phyloP scores from a whole-genome alignment of 2,113 vertebrate genomes.

The Microcebus griseorufus region DNA sequence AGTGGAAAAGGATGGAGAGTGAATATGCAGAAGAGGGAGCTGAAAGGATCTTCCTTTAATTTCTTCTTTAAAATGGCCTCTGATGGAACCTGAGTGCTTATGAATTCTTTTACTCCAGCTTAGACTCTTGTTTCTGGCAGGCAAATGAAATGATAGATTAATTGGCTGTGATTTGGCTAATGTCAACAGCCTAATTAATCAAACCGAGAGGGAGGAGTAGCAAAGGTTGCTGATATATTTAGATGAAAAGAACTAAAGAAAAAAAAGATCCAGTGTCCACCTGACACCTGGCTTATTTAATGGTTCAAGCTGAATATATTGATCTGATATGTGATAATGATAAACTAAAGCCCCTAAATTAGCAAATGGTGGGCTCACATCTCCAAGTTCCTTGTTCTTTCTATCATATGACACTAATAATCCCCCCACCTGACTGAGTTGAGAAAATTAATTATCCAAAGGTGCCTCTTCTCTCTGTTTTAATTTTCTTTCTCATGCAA shows the following conservation, averaged over 20 bases:
- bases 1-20: not conserved
- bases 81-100: not conserved
- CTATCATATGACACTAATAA: not conserved
- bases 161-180: not conserved
- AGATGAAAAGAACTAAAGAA: not conserved
- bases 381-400: not conserved
- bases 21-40: not conserved
- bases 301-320: not conserved
- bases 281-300: not conserved
- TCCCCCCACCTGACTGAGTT: not conserved
- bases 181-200: not conserved
- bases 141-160: not conserved
- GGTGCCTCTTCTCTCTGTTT: not conserved
- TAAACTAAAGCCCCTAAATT: not conserved
- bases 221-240: not conserved
- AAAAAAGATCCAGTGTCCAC: not conserved
- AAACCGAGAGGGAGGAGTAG: not conserved
- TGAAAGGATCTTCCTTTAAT: not conserved
- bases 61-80: not conserved
- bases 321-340: not conserved
- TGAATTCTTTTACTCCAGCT: not conserved
- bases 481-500: not conserved
- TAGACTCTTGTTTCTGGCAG: not conserved
- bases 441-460: not conserved
- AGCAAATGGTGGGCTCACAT: not conserved